A percentile compares a stretch with the other conserved stretches of the same genome.
phyloP scores from a whole-genome alignment of 1,140 invertebrate species.

The Vollenhovia emeryi region DNA sequence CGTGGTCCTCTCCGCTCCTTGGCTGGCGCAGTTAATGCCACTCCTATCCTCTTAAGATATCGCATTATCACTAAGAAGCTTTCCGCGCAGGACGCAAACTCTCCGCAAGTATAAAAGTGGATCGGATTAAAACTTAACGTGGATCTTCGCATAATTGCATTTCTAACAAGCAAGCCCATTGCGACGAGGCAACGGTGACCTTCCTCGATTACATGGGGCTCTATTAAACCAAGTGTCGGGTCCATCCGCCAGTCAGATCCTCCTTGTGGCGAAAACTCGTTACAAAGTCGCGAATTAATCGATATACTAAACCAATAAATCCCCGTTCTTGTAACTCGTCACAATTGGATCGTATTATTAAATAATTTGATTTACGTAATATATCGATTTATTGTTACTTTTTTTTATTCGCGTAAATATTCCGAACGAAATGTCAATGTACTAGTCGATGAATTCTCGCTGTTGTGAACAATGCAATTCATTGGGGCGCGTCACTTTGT shows the following conservation, averaged over 20 bases:
- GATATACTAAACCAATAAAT: not conserved
- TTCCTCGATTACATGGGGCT: constrained; percentile 51
- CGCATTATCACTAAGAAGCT: constrained; percentile 80
- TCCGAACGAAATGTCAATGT: not conserved
- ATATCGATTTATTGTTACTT: not conserved
- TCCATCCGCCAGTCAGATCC: not conserved
- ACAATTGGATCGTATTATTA: not conserved
- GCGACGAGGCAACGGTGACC: constrained; percentile 14
- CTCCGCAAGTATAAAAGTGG: constrained; percentile 75
- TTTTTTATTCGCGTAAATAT: not conserved
- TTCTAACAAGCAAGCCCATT: constrained; percentile 57
- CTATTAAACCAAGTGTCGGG: constrained; percentile 13
- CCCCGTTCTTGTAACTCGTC: not conserved
- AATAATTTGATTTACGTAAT: not conserved
- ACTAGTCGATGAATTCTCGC: not conserved
- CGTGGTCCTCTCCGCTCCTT: constrained; percentile 22
- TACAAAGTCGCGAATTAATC: constrained; percentile 15
- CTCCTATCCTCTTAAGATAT: constrained; percentile 79
- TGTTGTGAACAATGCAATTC: not conserved
- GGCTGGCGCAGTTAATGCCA: constrained; percentile 74
- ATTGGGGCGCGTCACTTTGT: not conserved
- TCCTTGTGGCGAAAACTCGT: constrained; percentile 31
- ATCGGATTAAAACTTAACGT: constrained; percentile 80
- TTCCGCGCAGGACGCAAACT: constrained; percentile 77
- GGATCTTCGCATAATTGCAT: constrained; percentile 76